Base-by-base conservation (phyloP, 37 sponge, comb jelly and placozoan genomes). In the Chondrilla cf. caribensis region DNA sequence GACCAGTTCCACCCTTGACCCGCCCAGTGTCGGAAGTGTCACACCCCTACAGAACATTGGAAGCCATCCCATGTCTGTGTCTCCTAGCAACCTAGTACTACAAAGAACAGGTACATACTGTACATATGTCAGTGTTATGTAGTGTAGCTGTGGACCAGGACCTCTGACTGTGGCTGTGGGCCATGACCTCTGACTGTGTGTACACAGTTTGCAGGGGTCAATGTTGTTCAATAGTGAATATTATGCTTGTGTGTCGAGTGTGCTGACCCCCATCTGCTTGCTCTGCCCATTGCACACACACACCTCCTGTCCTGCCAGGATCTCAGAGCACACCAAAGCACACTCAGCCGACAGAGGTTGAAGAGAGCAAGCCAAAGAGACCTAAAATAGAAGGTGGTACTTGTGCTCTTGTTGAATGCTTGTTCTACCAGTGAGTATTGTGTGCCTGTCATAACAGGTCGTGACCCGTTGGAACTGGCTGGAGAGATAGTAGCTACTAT, bases 401-500 rank as follows among this genome's bases (percentile, higher is more conserved):
- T 3, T 38, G n/a, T 22, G 36, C 43, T 15, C 40, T 81, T 32
- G 26, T 14, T 26, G 24, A n/a, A n/a, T n/a, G n/a, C n/a, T n/a
- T n/a, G n/a, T n/a, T n/a, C n/a, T n/a, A n/a, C n/a, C n/a, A n/a
- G n/a, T n/a, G n/a, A n/a, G n/a, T n/a, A n/a, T n/a, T n/a, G n/a
- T n/a, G 9, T 21, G 21, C 15, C 19, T 47, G 55, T 2, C 4
- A 26, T 25, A 33, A 35, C 38, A 91, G 90, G 85, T 51, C 76
- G 62, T 21, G 95, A 90, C 29, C 80, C 87, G 22, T 78, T 85
- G 43, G 86, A 89, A 44, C 85, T 89, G 0, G 87, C 95, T 9
- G 90, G 81, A 40, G 87, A 97, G 79, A 81, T 96, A 9, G 80
- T 96, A 2, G 81, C 81, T 8, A 90, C 89, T 1, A 72, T 93